A percentile compares a stretch with the other conserved stretches of the same genome.
Conservation (phyloP, 2,888 invertebrate species). For the Drosophila kambysellisi region DNA sequence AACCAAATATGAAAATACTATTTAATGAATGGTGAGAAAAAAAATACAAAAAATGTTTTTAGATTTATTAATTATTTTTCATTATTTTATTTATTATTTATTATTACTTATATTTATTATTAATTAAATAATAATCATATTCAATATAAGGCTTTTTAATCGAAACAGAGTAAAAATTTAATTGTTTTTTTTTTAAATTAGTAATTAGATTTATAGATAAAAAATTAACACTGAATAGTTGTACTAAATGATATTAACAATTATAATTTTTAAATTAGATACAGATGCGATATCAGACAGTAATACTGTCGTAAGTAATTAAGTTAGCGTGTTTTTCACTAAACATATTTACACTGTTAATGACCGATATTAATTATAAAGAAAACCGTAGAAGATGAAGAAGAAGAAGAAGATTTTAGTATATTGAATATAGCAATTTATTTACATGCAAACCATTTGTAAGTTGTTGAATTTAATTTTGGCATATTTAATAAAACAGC, state of each 20-base stretch:
- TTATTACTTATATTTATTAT: too few species aligned
- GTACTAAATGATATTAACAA: not conserved
- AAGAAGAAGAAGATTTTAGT: not conserved
- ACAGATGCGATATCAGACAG: not conserved
- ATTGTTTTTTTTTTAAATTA: not conserved
- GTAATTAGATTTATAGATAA: not conserved
- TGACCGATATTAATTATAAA: not conserved
- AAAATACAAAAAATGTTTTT: not conserved
- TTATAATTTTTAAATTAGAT: not conserved
- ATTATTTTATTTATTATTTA: too few species aligned
- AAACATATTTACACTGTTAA: not conserved
- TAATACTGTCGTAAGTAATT: not conserved
- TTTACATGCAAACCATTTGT: conserved; percentile 1
- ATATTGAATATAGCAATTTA: not conserved
- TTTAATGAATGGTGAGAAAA: not conserved
- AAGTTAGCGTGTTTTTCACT: not conserved
- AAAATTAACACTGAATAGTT: not conserved
- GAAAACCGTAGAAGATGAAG: not conserved
- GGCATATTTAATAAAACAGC: conserved; percentile 14
- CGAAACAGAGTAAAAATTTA: not conserved
- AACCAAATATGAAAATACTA: not conserved
- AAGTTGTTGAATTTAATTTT: not conserved
- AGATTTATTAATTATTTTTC: too few species aligned
- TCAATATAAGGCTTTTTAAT: not conserved
- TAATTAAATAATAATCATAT: not conserved